Conservation (phyloP, 2,113 vertebrate genomes). For the Sander lucioperca region DNA sequence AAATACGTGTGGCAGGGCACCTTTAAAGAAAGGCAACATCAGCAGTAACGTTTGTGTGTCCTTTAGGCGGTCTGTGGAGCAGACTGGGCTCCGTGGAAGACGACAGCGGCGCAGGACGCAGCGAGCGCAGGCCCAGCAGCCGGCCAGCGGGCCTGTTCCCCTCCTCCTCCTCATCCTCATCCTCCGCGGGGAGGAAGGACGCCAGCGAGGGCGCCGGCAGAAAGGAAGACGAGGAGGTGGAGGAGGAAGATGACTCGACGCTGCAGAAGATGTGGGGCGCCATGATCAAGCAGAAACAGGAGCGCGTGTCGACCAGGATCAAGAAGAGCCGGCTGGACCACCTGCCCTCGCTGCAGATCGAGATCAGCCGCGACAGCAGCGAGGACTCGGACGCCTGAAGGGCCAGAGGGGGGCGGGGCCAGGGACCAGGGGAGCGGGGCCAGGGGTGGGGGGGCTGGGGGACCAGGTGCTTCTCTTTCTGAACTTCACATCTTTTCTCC, state of each 20-base stretch:
- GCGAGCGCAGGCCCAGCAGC: slow-evolving; percentile 14
- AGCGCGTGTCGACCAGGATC: slow-evolving; percentile 87
- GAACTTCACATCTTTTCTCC: too few relatives aligned
- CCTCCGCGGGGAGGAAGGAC: neutral
- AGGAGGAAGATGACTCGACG: slow-evolving; percentile 93
- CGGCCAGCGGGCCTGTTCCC: slow-evolving; percentile 32
- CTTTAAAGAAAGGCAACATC: too few relatives aligned
- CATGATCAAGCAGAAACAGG: slow-evolving; percentile 95
- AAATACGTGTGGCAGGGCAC: too few relatives aligned
- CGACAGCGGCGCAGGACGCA: slow-evolving; percentile 70
- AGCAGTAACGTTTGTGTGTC: neutral
- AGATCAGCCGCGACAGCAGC: slow-evolving; percentile 98
- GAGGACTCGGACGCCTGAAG: slow-evolving; percentile 94
- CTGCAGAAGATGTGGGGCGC: slow-evolving; percentile 96
- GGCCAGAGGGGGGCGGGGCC: accelerated
- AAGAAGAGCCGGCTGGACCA: slow-evolving; percentile 97
- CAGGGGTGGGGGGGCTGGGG: too few relatives aligned
- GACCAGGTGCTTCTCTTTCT: too few relatives aligned
- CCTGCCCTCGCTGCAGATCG: slow-evolving; percentile 96
- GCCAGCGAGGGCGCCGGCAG: neutral
- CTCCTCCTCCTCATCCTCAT: slow-evolving; percentile 47
- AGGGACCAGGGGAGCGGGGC: too few relatives aligned
- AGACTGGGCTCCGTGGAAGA: slow-evolving; percentile 90
- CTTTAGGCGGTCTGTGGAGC: slow-evolving; percentile 92
- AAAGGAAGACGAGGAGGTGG: slow-evolving; percentile 47